Evolutionary conservation across 2,113 vertebrate genomes (phyloP).

Genomic region (Cyprinus carpio): DNA sequence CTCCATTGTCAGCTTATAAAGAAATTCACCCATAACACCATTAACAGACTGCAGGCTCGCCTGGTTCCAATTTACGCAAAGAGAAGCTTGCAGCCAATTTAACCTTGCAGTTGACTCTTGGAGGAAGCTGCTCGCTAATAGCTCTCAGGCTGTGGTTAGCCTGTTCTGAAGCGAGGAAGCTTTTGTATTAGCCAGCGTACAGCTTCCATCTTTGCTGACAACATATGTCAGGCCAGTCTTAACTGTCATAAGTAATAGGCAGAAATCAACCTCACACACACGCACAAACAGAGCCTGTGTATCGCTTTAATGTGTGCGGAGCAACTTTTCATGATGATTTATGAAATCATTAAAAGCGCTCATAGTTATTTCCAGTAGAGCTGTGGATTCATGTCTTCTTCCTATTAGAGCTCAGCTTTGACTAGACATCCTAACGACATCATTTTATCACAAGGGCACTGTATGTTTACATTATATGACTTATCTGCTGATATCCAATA

Average conservation of each 20-base stretch:
- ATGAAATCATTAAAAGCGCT: conserved; percentile 43
- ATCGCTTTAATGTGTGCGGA: conserved; percentile 46
- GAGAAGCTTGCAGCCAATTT: conserved; percentile 56
- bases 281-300: conserved; percentile 14
- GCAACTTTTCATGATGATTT: conserved; percentile 40
- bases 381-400: conserved; percentile 19
- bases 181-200: conserved; percentile 65
- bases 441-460: background rate
- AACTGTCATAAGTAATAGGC: conserved; percentile 69
- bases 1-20: conserved; percentile 73
- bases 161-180: conserved; percentile 68
- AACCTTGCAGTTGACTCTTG: conserved; percentile 61
- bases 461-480: background rate
- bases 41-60: conserved; percentile 67
- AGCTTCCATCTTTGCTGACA: conserved; percentile 70
- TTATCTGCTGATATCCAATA: background rate
- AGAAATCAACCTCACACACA: conserved; percentile 59
- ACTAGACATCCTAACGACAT: conserved; percentile 1
- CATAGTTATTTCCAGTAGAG: conserved; percentile 33
- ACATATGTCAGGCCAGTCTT: conserved; percentile 71
- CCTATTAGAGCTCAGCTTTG: conserved; percentile 13
- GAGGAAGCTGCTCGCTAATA: conserved; percentile 72
- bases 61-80: conserved; percentile 77
- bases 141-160: conserved; percentile 72
- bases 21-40: conserved; percentile 72